Percentiles rank a stretch among this genome's conserved stretches.
Conservation (phyloP, 30 jellyfish, hydroid and myxozoan species). For the Hydra vulgaris region DNA sequence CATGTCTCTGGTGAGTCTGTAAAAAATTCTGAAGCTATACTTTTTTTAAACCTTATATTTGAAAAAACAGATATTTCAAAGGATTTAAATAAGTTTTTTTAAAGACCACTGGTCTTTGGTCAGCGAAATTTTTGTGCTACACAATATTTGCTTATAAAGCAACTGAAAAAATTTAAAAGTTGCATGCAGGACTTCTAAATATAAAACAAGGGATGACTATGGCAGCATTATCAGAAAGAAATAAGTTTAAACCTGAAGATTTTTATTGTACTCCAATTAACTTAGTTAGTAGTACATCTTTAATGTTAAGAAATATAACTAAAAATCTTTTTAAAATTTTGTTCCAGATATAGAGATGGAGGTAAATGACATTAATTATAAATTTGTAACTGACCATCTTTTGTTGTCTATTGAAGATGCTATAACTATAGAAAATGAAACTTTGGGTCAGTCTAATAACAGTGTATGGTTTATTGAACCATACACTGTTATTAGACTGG, state of each 20-base stretch:
- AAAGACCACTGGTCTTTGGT: too few species aligned
- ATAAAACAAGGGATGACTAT: too few species aligned
- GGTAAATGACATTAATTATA: not conserved
- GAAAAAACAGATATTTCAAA: too few species aligned
- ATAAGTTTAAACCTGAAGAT: not conserved
- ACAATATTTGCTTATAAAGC: too few species aligned
- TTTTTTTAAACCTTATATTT: too few species aligned
- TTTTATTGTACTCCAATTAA: not conserved
- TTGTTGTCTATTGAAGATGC: not conserved
- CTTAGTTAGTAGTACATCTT: not conserved
- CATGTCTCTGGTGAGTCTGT: too few species aligned
- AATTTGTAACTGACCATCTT: not conserved
- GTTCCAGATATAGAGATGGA: not conserved
- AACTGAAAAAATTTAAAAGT: too few species aligned
- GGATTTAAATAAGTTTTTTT: too few species aligned
- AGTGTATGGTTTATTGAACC: not conserved
- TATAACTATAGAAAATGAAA: not conserved
- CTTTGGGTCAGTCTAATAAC: not conserved
- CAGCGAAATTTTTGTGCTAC: too few species aligned
- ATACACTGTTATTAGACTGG: too few species aligned
- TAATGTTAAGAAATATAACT: not conserved
- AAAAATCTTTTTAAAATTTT: not conserved
- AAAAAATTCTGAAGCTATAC: too few species aligned
- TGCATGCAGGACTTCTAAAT: too few species aligned
- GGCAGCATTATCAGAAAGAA: not conserved